Evolutionary conservation across 2,888 invertebrate species (phyloP).

Genomic region (Habrosyne pyritoides): DNA sequence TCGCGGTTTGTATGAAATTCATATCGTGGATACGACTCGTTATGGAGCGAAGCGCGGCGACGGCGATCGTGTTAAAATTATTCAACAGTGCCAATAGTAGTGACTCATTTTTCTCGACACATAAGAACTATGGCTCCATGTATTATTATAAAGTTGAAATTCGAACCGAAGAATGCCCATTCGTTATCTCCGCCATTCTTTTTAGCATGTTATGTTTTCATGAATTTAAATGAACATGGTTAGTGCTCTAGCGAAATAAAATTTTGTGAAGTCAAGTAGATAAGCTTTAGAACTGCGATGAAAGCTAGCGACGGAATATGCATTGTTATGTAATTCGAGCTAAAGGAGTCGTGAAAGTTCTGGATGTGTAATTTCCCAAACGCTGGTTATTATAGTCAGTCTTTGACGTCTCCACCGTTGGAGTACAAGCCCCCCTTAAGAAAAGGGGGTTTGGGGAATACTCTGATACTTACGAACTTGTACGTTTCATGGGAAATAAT

Average conservation of each 20-base stretch:
- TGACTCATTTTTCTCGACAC: conserved; percentile 36
- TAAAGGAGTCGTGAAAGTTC: conserved; percentile 2
- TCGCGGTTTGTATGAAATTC: conserved; percentile 56
- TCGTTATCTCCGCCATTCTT: conserved; percentile 34
- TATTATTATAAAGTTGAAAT: not conserved
- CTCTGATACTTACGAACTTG: not conserved
- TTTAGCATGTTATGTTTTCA: conserved; percentile 18
- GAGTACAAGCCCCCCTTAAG: not conserved
- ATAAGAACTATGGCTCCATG: conserved; percentile 20
- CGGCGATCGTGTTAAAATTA: conserved; percentile 35
- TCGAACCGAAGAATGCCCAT: conserved; percentile 23
- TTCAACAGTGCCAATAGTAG: conserved; percentile 42
- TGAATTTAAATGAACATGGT: not conserved
- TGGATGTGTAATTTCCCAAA: conserved; percentile 2
- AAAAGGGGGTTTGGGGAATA: not conserved
- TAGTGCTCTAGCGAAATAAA: not conserved
- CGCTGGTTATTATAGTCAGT: conserved; percentile 3
- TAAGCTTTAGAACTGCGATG: not conserved
- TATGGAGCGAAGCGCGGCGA: conserved; percentile 16
- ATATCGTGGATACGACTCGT: conserved; percentile 39
- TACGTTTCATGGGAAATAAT: not conserved
- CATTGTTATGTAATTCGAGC: conserved; percentile 1
- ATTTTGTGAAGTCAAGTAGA: conserved; percentile 1
- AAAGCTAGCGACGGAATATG: not conserved
- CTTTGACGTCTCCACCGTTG: not conserved